Percentiles rank a stretch among this genome's conserved stretches.
These are phyloP conservation scores for Tachycineta bicolor DNA, from an alignment of 2,113 vertebrate species.

Conservation along the genomic window DNA sequence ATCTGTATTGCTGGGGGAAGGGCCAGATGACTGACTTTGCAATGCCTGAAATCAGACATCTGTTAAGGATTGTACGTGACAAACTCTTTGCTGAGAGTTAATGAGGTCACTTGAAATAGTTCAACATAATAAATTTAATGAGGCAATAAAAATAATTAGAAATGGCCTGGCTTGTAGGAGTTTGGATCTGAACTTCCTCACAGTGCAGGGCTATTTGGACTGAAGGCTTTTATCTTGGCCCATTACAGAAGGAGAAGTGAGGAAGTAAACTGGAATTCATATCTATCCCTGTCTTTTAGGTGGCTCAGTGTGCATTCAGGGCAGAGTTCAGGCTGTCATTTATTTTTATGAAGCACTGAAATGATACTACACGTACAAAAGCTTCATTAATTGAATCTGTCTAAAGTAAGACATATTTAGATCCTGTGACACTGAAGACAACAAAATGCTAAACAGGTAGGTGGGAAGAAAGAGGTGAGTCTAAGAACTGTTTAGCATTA, in stretches of 20 bases:
- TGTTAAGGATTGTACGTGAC: conserved; percentile 54
- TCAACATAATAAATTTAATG: conserved; percentile 57
- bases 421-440: background rate
- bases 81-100: conserved; percentile 37
- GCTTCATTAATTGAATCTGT: background rate
- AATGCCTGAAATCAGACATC: conserved; percentile 50
- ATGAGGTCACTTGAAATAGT: conserved; percentile 46
- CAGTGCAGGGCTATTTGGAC: conserved; percentile 2
- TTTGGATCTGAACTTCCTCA: conserved; percentile 16
- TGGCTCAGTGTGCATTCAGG: background rate
- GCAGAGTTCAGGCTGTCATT: background rate
- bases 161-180: background rate
- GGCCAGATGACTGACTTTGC: background rate
- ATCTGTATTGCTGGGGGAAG: background rate
- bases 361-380: background rate
- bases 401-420: background rate
- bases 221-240: background rate
- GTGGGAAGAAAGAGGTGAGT: background rate
- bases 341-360: background rate
- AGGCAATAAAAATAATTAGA: conserved; percentile 58
- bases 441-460: background rate
- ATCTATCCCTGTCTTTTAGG: background rate
- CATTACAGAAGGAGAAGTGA: background rate
- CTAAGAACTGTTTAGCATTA: background rate
- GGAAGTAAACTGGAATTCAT: background rate